Evolutionary conservation across 1,140 invertebrate species (phyloP).

Genomic region (Stegodyphus mimosarum): DNA sequence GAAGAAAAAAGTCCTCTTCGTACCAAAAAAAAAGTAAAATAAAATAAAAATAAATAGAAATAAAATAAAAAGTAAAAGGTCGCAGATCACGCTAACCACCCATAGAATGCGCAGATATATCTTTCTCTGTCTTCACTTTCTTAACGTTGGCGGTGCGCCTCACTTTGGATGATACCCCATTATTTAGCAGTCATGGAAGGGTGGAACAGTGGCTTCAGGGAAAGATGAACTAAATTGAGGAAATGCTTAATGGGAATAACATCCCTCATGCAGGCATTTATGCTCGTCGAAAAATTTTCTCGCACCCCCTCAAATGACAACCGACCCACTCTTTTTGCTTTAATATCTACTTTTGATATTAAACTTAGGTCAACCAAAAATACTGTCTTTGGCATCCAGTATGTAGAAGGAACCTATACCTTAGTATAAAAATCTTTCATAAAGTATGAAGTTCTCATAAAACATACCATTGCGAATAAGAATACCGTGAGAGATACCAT

Average conservation of each 20-base stretch:
- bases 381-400: too few relatives aligned
- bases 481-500: too few relatives aligned
- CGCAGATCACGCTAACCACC: constrained; percentile 50
- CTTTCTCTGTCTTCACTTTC: constrained; percentile 41
- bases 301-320: not conserved
- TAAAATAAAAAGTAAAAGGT: constrained; percentile 34
- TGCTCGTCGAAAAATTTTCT: not conserved
- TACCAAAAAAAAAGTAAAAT: constrained; percentile 24
- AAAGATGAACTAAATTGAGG: constrained; percentile 53
- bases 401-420: too few relatives aligned
- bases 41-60: not conserved
- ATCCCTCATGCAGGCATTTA: constrained; percentile 39
- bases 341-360: not conserved
- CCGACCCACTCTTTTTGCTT: not conserved
- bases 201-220: constrained; percentile 31
- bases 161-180: constrained; percentile 54
- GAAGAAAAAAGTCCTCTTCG: constrained; percentile 40
- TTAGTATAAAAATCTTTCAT: too few relatives aligned
- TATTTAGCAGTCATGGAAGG: constrained; percentile 60
- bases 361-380: too few relatives aligned
- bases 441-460: too few relatives aligned
- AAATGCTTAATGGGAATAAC: constrained; percentile 61
- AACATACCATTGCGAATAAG: too few relatives aligned
- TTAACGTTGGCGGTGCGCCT: constrained; percentile 35
- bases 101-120: constrained; percentile 54